Evolutionary conservation across 2,888 invertebrate genomes (phyloP), one percentile per base, ranked within the genome.

Genomic region (Tethea ocularis): DNA sequence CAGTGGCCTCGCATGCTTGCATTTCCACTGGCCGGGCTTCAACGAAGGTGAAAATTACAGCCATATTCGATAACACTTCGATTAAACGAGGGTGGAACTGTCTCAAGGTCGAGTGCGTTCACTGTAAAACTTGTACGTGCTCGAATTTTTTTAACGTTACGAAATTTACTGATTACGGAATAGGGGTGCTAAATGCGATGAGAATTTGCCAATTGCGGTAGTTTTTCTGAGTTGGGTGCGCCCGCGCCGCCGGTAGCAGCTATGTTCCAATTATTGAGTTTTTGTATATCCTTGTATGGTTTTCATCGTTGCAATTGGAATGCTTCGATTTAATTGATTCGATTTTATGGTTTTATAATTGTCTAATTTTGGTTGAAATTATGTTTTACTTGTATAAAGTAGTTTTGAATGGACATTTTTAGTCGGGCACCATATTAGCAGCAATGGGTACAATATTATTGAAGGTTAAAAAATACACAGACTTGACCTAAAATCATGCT

Each of bases 41-140:
- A 74, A 73, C 76, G 83, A 84, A 83, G 83, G 88, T 87, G 89
- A 89, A 89, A 89, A 86, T 74, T 66, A 24, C 59, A 62, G 71
- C 74, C 70, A 74, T 75, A 65, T 71, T 67, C 67, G 62, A 53
- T 55, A 63, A 76, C 75, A 74, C 78, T 75, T 72, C 54, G 46
- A 46, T 22, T n/a, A 23, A 22, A 60, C 72, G 67, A 60, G 66
- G 70, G 74, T 75, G 76, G 74, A 74, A 79, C 68, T 20, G 22
- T 36, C 22, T 55, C 86, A 88, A 89, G 86, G 88, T 80, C 80
- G 72, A 57, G 63, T 61, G 72, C 74, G 66, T 67, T 68, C 68
- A 70, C 63, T 68, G 75, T 72, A 71, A 72, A 79, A 72, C 20
- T 77, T 67, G 69, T 70, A 78, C 68, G 78, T 74, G 74, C 75